phyloP scores from a whole-genome alignment of 1,140 invertebrate genomes.

The Myzus persicae region DNA sequence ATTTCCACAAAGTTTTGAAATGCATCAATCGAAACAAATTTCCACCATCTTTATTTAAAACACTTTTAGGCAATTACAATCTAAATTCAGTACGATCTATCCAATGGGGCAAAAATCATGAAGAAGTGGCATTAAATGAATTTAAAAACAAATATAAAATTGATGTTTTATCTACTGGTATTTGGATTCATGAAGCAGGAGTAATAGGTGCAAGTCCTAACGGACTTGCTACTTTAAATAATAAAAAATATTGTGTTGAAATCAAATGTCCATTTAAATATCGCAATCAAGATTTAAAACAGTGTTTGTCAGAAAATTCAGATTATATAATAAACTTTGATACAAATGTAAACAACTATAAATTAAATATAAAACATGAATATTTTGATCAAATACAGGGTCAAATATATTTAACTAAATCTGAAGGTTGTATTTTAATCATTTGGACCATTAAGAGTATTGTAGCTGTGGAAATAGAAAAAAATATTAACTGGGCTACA shows the following conservation, averaged over 20 bases:
- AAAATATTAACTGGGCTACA: neutral
- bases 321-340: neutral
- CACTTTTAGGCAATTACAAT: neutral
- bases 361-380: neutral
- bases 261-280: neutral
- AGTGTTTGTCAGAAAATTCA: neutral
- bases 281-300: neutral
- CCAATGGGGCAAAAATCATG: constrained; percentile 2
- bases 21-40: neutral
- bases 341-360: neutral
- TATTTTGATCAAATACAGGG: constrained; percentile 9
- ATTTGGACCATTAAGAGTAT: neutral
- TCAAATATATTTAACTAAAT: neutral
- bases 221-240: neutral
- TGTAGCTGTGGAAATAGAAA: neutral
- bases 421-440: neutral
- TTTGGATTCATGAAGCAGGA: neutral
- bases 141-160: constrained; percentile 20
- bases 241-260: neutral
- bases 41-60: neutral
- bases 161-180: neutral
- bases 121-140: neutral
- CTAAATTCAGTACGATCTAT: neutral
- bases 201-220: neutral
- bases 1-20: neutral